These are phyloP conservation scores for Pipa parva DNA, from an alignment of 2,113 vertebrate species.

Conservation along the genomic window DNA sequence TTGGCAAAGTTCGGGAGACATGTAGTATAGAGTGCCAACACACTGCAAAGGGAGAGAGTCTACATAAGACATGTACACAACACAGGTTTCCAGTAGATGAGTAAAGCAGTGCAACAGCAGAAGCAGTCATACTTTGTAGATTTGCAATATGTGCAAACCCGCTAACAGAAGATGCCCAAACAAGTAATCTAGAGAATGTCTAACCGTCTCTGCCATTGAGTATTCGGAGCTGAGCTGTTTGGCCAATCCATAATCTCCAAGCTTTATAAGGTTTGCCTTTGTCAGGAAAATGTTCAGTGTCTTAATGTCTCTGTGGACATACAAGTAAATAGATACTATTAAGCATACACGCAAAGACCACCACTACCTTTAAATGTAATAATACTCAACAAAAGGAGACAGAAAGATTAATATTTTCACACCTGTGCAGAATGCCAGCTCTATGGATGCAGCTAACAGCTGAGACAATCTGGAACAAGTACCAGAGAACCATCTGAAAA, in stretches of 20 bases:
- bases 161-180: background rate
- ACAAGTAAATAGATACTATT: slow-evolving; percentile 2
- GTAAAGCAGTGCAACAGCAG: too few relatives aligned
- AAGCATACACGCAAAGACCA: background rate
- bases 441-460: slow-evolving; percentile 95
- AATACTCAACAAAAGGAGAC: too few relatives aligned
- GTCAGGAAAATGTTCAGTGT: slow-evolving; percentile 98
- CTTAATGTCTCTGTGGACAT: slow-evolving; percentile 86
- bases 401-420: background rate
- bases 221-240: slow-evolving; percentile 93
- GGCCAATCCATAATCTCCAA: slow-evolving; percentile 94
- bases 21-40: slow-evolving; percentile 96
- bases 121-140: too few relatives aligned
- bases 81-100: too few relatives aligned
- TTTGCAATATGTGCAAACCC: too few relatives aligned
- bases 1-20: slow-evolving; percentile 97
- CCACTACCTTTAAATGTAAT: too few relatives aligned
- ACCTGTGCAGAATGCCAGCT: slow-evolving; percentile 95
- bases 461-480: slow-evolving; percentile 93
- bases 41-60: slow-evolving; percentile 64
- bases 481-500: slow-evolving; percentile 89
- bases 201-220: slow-evolving; percentile 95
- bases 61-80: too few relatives aligned
- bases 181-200: slow-evolving; percentile 43
- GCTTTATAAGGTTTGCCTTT: slow-evolving; percentile 94